Percentiles rank a stretch among this genome's conserved stretches.
phyloP scores from a whole-genome alignment of 2,888 invertebrate genomes.

The Tuta absoluta region DNA sequence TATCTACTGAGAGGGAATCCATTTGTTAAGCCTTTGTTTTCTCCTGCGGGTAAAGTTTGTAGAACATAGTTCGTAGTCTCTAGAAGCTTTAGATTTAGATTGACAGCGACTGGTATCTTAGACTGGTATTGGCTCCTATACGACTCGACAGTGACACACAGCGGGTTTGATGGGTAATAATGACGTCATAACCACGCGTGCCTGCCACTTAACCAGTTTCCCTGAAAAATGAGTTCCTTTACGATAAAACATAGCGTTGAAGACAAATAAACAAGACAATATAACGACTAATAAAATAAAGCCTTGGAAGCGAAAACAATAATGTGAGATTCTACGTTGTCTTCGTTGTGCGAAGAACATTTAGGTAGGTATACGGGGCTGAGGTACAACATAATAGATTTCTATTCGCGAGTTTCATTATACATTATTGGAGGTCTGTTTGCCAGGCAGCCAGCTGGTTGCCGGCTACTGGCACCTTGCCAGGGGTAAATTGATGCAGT shows the following conservation, averaged over 20 bases:
- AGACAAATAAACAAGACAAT: slow-evolving; percentile 1
- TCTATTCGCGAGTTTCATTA: slow-evolving; percentile 59
- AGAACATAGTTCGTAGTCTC: too few relatives aligned
- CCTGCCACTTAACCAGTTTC: not conserved
- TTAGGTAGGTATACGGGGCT: not conserved
- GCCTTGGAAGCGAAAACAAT: not conserved
- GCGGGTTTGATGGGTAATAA: not conserved
- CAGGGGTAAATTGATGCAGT: slow-evolving; percentile 39
- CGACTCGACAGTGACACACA: not conserved
- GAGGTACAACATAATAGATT: slow-evolving; percentile 33
- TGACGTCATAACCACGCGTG: not conserved
- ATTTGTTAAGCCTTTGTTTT: too few relatives aligned
- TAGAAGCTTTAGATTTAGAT: not conserved
- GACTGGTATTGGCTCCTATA: not conserved
- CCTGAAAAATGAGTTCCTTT: not conserved
- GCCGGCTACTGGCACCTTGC: slow-evolving; percentile 58
- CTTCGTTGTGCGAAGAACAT: not conserved
- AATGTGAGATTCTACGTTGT: not conserved
- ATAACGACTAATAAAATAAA: not conserved
- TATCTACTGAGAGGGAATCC: too few relatives aligned
- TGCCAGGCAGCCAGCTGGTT: slow-evolving; percentile 39
- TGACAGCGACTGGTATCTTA: not conserved
- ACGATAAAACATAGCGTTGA: not conserved
- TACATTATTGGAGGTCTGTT: slow-evolving; percentile 62
- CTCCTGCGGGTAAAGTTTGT: not conserved